Evolutionary conservation across 2,888 invertebrate genomes (phyloP).

Genomic region (Hypolimnas misippus): DNA sequence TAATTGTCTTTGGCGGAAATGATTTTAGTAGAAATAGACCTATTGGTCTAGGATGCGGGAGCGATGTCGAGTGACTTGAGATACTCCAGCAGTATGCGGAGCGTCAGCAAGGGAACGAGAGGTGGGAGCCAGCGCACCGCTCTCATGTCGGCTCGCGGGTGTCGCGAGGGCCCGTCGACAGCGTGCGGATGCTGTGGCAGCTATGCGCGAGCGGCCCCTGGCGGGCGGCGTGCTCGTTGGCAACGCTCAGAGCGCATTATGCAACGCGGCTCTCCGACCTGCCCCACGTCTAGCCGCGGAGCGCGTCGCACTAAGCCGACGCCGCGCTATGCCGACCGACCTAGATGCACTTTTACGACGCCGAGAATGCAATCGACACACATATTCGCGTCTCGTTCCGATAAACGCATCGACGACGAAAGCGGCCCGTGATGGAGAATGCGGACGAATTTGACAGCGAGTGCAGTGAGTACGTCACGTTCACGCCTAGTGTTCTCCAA

Average conservation of each 20-base stretch:
- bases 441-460: constrained; percentile 81
- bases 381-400: constrained; percentile 84
- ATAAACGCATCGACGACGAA: constrained; percentile 84
- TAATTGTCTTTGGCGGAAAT: constrained; percentile 52
- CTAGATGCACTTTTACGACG: constrained; percentile 83
- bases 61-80: constrained; percentile 70
- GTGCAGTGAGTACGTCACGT: constrained; percentile 80
- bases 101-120: constrained; percentile 67
- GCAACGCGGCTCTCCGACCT: constrained; percentile 74
- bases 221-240: constrained; percentile 60
- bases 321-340: constrained; percentile 76
- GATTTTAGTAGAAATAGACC: constrained; percentile 32
- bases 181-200: constrained; percentile 45
- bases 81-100: constrained; percentile 72
- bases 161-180: constrained; percentile 46
- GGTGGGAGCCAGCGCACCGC: constrained; percentile 58
- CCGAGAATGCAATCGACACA: constrained; percentile 82
- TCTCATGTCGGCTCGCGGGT: constrained; percentile 51
- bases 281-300: constrained; percentile 78
- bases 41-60: constrained; percentile 46
- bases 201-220: constrained; percentile 46
- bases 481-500: constrained; percentile 69
- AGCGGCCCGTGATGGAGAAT: constrained; percentile 82
- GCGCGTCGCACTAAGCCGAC: constrained; percentile 75
- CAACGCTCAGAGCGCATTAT: constrained; percentile 70